Base-by-base conservation (phyloP, 2,797 vertebrate species). In the Moxostoma hubbsi region DNA sequence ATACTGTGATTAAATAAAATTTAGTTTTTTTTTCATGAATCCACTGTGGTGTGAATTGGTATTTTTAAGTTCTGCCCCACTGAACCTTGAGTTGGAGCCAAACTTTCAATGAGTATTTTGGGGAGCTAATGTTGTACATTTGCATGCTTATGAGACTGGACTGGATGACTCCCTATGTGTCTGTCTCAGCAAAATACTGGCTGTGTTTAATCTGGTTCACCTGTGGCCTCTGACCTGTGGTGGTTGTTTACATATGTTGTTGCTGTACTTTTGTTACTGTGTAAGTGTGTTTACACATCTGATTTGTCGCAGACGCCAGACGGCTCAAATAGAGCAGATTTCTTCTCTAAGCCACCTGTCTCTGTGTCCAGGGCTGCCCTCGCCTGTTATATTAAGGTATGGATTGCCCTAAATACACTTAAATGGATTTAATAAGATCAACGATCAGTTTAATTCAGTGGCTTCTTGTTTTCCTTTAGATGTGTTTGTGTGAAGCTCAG, bases 361-460 rank as follows among this genome's bases (percentile, higher is more conserved):
- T 91, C 90, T 91, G 88, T 85, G 90, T 89, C 92, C 90, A 89
- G 88, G 18, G 36, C 77, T 92, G 92, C 92, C 92, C 92, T 94
- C 91, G 89, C 85, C 87, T 83, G 88, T 92, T 89, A 89, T 76
- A 84, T 89, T 88, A 83, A 92, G 89, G 85, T 90, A 85, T 85
- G 88, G 88, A 88, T 87, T 92, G 92, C 92, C 91, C 92, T 90
- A 93, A 87, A 93, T 93, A 89, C 88, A 88, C 85, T 89, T 85
- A 84, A 88, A 90, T 53, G 43, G 69, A 73, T 71, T 85, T 83
- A 83, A 70, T 72, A 80, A 78, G 80, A 80, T 82, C 80, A 82
- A 69, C 57, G 77, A 67, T 64, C 73, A 62, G 18, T 71, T 79
- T 80, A 55, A 83, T 83, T 83, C n/a, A 57, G 67, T 75, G 5